Base-by-base conservation (phyloP, 2,888 invertebrate genomes). In the Poecilus cupreus region DNA sequence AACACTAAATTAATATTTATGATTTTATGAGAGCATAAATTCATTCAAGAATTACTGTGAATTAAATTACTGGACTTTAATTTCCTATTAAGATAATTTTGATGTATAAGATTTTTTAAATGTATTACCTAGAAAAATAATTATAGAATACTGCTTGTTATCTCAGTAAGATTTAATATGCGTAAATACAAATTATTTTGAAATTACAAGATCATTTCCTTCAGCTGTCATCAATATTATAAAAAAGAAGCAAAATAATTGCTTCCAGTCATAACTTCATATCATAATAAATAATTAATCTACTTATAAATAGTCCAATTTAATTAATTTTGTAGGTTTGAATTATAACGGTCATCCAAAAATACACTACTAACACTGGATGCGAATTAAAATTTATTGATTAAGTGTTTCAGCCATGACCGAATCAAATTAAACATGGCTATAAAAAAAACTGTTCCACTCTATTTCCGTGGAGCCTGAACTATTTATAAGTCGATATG, bases 151-250 rank as follows among this genome's bases (percentile, higher is more conserved):
- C 3, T 39, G 39, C 8, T 0, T 57, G 11, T 57, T 22, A 24
- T 24, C 11, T 24, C n/a, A 11, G 24, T n/a, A 11, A 24, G 11
- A 57, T 16, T 51, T 20, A 51, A 51, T 51, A 20, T 24, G 57
- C 57, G 24, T 24, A 57, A 24, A 57, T 26, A 57, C 57, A 57
- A 57, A 57, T 57, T 57, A 57, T 57, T 51, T 51, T 51, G 20
- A 6, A 51, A 51, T 51, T 51, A 18, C 20, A 51, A 51, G 51
- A 51, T 20, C 22, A 22, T 57, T 57, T 57, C 57, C 22, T 57
- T 22, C 24, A 26, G n/a, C 24, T 57, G n/a, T 57, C 57, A 57
- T 26, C 57, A 57, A 11, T 57, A 22, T 11, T 57, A 10, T n/a
- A 8, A n/a, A 0, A 43, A 8, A n/a, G 5, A 22, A 26, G 24